Percentiles rank a stretch among this genome's conserved stretches.
These are phyloP conservation scores for Balearica regulorum DNA, from an alignment of 2,797 vertebrate genomes.

Conservation along the genomic window DNA sequence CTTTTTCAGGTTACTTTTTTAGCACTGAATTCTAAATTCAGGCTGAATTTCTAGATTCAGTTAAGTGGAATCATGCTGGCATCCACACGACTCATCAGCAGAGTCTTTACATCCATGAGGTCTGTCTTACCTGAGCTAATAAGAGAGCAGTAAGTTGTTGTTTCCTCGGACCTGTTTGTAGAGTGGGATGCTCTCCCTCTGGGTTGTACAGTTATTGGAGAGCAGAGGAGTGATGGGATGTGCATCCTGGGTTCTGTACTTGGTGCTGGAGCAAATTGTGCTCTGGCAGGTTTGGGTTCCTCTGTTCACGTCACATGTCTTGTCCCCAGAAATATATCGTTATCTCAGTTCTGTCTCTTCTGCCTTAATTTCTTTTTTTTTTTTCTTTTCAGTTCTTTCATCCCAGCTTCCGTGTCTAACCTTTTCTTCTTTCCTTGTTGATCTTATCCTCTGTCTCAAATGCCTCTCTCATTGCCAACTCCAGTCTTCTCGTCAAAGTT, in stretches of 20 bases:
- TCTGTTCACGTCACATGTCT: neutral
- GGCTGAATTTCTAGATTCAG: neutral
- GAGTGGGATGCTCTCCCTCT: neutral
- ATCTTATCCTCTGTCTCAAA: neutral
- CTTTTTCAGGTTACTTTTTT: neutral
- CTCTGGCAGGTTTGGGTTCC: neutral
- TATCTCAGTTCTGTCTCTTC: neutral
- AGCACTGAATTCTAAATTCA: neutral
- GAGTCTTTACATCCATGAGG: accelerated
- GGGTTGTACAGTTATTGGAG: neutral
- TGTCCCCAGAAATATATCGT: neutral
- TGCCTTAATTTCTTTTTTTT: neutral
- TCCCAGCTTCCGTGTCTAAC: neutral
- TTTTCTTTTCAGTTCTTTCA: neutral
- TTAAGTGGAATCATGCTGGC: neutral
- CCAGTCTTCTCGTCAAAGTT: neutral
- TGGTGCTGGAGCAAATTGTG: neutral
- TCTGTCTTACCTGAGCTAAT: neutral
- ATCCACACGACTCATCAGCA: neutral
- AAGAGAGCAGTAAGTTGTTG: neutral
- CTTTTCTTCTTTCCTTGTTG: neutral
- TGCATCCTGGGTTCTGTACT: neutral
- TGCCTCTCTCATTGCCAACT: neutral
- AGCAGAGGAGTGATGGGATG: neutral
- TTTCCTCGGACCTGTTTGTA: neutral